Conservation (phyloP, 2,113 vertebrate genomes). For the Zootoca vivipara region DNA sequence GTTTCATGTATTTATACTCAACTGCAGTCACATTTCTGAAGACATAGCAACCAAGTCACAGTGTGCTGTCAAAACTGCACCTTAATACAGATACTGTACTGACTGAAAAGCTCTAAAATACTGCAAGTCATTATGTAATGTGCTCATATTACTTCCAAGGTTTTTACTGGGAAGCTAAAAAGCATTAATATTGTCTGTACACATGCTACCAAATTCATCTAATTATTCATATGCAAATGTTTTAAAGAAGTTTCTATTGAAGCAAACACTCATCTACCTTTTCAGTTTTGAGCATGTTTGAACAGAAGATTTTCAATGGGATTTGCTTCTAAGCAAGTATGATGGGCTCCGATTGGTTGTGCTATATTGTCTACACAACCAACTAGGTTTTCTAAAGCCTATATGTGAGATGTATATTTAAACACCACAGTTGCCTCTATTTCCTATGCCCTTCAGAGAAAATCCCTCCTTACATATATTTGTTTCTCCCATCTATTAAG, state of each 20-base stretch:
- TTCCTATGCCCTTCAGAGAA: background rate
- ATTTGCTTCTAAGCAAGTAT: background rate
- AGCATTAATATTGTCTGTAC: background rate
- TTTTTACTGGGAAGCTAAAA: background rate
- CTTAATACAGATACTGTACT: conserved; percentile 56
- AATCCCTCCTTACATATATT: background rate
- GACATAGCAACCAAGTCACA: conserved; percentile 59
- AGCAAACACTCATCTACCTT: background rate
- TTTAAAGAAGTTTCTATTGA: background rate
- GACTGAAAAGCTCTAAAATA: conserved; percentile 46
- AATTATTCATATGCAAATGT: background rate
- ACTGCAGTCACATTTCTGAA: conserved; percentile 37
- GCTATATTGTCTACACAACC: background rate
- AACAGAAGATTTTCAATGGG: background rate
- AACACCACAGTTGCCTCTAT: background rate
- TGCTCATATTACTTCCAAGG: conserved; percentile 1
- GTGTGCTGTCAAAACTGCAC: conserved; percentile 41
- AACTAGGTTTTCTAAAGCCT: background rate
- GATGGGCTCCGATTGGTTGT: background rate
- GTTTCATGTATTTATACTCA: conserved; percentile 9
- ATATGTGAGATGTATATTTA: background rate
- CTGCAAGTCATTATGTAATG: conserved; percentile 48
- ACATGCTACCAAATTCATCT: conserved; percentile 6
- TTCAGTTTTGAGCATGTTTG: background rate
- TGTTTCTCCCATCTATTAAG: background rate